A percentile compares a stretch with the other conserved stretches of the same genome.
phyloP scores from a whole-genome alignment of 2,888 invertebrate species.

The Tetheella fluctuosa region DNA sequence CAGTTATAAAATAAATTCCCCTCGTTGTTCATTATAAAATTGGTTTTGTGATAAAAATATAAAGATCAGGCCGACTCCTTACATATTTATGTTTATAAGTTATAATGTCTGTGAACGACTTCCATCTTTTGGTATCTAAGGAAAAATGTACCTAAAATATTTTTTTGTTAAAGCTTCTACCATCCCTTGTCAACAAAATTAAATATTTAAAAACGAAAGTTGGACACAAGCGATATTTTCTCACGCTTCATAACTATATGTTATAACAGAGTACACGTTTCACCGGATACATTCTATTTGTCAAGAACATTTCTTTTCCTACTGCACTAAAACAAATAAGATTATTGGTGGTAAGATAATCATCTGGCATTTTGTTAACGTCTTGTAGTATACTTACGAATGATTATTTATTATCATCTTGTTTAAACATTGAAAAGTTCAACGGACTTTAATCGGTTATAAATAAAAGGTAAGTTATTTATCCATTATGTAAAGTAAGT shows the following conservation, averaged over 20 bases:
- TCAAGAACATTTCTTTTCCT: constrained; percentile 41
- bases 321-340: constrained; percentile 6
- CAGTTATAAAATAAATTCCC: no score
- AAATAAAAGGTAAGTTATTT: neutral
- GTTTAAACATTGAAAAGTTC: neutral
- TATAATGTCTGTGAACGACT: no score
- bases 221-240: constrained; percentile 37
- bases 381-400: neutral
- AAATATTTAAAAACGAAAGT: constrained; percentile 26
- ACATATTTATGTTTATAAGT: no score
- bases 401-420: neutral
- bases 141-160: no score
- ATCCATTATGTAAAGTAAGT: neutral
- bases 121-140: no score
- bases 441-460: constrained; percentile 8
- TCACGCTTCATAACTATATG: constrained; percentile 38
- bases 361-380: neutral
- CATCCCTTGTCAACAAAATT: neutral
- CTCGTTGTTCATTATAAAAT: no score
- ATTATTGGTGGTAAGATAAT: constrained; percentile 17
- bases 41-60: no score
- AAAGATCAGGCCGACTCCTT: no score
- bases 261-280: constrained; percentile 37
- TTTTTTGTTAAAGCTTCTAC: no score
- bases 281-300: constrained; percentile 52